These are phyloP conservation scores for Coelopa pilipes DNA, from an alignment of 2,888 invertebrate genomes.

Conservation along the genomic window DNA sequence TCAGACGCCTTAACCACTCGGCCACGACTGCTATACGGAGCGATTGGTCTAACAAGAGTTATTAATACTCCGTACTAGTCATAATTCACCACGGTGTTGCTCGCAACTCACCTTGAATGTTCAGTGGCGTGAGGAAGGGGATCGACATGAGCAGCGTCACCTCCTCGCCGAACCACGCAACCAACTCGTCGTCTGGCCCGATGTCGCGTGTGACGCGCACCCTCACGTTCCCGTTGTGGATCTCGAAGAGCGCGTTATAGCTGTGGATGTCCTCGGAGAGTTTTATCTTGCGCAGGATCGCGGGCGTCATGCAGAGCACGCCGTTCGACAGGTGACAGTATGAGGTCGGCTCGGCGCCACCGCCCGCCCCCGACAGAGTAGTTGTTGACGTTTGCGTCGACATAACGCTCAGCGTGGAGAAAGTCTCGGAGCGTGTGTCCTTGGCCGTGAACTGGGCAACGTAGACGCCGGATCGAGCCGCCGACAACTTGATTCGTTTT, in stretches of 20 bases:
- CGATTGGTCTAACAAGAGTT: neutral
- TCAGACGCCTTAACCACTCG: slow-evolving; percentile 68
- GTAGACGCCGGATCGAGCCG: slow-evolving; percentile 52
- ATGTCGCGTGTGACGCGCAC: slow-evolving; percentile 67
- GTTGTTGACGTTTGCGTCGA: slow-evolving; percentile 42
- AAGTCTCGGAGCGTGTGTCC: slow-evolving; percentile 53
- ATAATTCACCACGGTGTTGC: slow-evolving; percentile 42
- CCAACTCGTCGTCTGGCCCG: slow-evolving; percentile 75
- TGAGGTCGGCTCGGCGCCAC: slow-evolving; percentile 40
- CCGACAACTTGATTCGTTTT: slow-evolving; percentile 36
- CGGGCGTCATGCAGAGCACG: slow-evolving; percentile 53
- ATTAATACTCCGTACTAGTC: slow-evolving; percentile 34
- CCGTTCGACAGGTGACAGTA: slow-evolving; percentile 51
- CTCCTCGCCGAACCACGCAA: slow-evolving; percentile 86
- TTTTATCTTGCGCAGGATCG: slow-evolving; percentile 63
- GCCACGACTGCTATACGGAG: slow-evolving; percentile 64
- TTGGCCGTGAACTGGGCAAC: slow-evolving; percentile 57
- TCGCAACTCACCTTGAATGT: slow-evolving; percentile 79
- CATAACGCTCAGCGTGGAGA: slow-evolving; percentile 56
- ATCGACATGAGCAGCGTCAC: slow-evolving; percentile 78
- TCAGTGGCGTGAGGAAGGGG: slow-evolving; percentile 80
- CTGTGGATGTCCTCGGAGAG: slow-evolving; percentile 72
- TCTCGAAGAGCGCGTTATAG: slow-evolving; percentile 68
- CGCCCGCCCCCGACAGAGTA: slow-evolving; percentile 21
- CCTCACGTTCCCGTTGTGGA: slow-evolving; percentile 54